phyloP scores from a whole-genome alignment of 2,888 invertebrate genomes.

The Ryuthela nishihirai region DNA sequence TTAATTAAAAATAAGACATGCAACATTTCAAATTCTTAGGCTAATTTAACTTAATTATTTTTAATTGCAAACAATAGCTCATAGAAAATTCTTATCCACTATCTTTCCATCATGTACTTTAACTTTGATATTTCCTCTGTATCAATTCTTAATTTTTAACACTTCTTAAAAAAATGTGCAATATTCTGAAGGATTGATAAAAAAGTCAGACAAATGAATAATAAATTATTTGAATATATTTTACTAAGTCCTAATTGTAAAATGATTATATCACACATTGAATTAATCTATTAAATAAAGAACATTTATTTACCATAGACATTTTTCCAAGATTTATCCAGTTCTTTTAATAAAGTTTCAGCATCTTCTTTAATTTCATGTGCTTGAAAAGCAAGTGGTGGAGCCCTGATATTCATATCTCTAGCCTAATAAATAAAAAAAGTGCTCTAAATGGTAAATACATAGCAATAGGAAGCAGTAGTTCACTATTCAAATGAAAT shows the following conservation, averaged over 20 bases:
- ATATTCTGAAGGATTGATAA: too few relatives aligned
- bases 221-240: not conserved
- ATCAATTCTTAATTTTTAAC: not conserved
- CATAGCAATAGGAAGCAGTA: too few relatives aligned
- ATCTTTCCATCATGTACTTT: too few relatives aligned
- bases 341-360: conserved; percentile 14
- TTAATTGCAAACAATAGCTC: too few relatives aligned
- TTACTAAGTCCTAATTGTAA: not conserved
- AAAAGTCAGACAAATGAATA: too few relatives aligned
- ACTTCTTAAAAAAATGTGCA: not conserved
- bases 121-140: too few relatives aligned
- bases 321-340: conserved; percentile 25
- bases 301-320: conserved; percentile 14
- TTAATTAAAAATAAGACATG: too few relatives aligned
- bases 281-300: not conserved
- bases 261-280: not conserved
- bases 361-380: conserved; percentile 32
- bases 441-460: too few relatives aligned
- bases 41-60: too few relatives aligned
- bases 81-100: too few relatives aligned
- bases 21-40: too few relatives aligned
- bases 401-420: conserved; percentile 29
- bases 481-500: too few relatives aligned
- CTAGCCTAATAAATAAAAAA: conserved; percentile 12
- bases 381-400: conserved; percentile 20